Conservation (phyloP, 2,797 vertebrate genomes). For the Acomys russatus region DNA sequence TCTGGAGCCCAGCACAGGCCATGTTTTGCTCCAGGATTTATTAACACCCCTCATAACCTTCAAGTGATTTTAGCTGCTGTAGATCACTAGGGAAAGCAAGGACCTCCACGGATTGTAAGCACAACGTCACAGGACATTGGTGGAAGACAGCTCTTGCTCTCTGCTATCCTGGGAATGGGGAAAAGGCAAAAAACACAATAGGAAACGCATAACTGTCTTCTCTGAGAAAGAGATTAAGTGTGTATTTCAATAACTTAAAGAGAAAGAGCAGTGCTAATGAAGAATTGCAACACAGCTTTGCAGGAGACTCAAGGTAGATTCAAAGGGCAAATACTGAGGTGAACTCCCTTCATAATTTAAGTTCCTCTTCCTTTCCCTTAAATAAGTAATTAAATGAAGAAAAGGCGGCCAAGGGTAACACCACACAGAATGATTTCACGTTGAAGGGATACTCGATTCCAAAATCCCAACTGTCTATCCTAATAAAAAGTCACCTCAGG, state of each 20-base stretch:
- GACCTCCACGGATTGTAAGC: not conserved
- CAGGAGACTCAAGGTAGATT: slow-evolving; percentile 65
- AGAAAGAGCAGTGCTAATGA: slow-evolving; percentile 6
- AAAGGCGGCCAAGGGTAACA: not conserved
- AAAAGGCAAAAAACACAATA: slow-evolving; percentile 12
- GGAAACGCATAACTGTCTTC: not conserved
- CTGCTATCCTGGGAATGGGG: not conserved
- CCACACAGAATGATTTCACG: slow-evolving; percentile 16
- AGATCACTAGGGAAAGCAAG: not conserved
- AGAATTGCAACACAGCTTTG: slow-evolving; percentile 66
- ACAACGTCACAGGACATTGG: not conserved
- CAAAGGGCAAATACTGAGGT: slow-evolving; percentile 66
- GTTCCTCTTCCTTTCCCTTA: slow-evolving; percentile 45
- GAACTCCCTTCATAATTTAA: slow-evolving; percentile 35
- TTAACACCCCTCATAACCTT: not conserved
- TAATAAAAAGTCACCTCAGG: slow-evolving; percentile 8
- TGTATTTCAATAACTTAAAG: slow-evolving; percentile 66
- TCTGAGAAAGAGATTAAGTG: slow-evolving; percentile 51
- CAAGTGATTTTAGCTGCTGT: not conserved
- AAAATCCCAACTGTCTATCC: not conserved
- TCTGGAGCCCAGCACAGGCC: not conserved
- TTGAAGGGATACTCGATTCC: not conserved
- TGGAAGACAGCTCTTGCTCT: not conserved
- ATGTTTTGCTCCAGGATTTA: not conserved
- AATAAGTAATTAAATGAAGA: slow-evolving; percentile 63